These are phyloP conservation scores for Ceratosolen fusciceps DNA, from an alignment of 1,140 invertebrate species.

Conservation along the genomic window DNA sequence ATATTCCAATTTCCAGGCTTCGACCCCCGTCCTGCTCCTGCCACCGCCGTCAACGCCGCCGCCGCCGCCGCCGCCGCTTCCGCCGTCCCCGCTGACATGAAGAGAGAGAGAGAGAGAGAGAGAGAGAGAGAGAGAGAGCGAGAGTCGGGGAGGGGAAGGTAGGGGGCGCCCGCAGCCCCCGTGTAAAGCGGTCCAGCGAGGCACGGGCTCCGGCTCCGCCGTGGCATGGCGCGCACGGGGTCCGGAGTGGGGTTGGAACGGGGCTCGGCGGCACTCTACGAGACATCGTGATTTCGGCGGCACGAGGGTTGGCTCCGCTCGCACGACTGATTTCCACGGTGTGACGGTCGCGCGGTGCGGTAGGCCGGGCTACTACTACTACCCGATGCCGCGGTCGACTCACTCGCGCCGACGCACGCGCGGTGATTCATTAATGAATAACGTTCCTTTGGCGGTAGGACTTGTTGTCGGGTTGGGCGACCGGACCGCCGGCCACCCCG, in stretches of 20 bases:
- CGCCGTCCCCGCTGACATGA: not conserved
- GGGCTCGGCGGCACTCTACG: too few species aligned
- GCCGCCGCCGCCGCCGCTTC: not conserved
- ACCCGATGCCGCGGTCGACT: too few species aligned
- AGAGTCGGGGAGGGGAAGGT: not conserved
- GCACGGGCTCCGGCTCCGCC: constrained; percentile 59
- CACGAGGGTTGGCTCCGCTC: not conserved
- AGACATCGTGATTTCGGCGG: constrained; percentile 57
- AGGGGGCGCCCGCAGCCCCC: constrained; percentile 49
- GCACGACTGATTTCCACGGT: too few species aligned
- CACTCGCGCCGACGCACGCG: not conserved
- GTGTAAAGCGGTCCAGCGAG: constrained; percentile 61
- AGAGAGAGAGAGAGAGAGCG: not conserved
- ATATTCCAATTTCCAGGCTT: constrained; percentile 58
- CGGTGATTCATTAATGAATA: constrained; percentile 36
- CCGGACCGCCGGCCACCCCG: not conserved
- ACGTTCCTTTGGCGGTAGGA: not conserved
- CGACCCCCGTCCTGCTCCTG: too few species aligned
- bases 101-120: not conserved
- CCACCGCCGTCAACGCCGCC: too few species aligned
- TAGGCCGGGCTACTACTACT: too few species aligned
- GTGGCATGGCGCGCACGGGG: too few species aligned
- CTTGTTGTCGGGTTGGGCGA: not conserved
- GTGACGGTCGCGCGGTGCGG: too few species aligned
- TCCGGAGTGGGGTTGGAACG: too few species aligned